These are phyloP conservation scores for Cybosia mesomella DNA, from an alignment of 2,888 invertebrate species.

Conservation along the genomic window DNA sequence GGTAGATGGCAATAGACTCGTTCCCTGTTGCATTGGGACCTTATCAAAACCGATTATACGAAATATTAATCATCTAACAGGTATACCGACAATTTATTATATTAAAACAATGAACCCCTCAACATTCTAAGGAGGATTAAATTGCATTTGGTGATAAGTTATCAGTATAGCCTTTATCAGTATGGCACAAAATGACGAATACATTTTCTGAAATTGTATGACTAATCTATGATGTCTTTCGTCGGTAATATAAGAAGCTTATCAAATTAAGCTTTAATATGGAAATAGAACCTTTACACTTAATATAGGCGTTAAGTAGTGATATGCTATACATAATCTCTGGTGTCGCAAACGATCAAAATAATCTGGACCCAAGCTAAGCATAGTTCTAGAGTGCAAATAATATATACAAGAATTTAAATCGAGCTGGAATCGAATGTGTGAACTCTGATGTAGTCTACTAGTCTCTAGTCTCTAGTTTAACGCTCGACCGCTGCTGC, in stretches of 20 bases:
- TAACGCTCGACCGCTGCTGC: too few species aligned
- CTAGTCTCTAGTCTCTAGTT: too few species aligned
- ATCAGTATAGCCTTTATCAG: constrained; percentile 26
- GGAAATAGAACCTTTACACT: neutral
- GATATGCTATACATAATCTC: too few species aligned
- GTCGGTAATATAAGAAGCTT: too few species aligned
- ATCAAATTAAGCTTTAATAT: neutral
- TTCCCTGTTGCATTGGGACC: too few species aligned
- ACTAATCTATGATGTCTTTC: constrained; percentile 1
- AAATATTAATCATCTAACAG: constrained; percentile 8
- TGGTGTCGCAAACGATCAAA: neutral
- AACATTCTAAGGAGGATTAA: constrained; percentile 27
- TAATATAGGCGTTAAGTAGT: neutral
- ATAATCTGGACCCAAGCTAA: neutral
- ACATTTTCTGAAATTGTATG: constrained; percentile 33
- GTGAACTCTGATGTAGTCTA: too few species aligned
- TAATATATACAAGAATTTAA: too few species aligned
- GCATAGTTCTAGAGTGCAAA: too few species aligned
- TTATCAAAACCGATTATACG: neutral
- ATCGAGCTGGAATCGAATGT: too few species aligned
- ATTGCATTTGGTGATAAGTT: constrained; percentile 27
- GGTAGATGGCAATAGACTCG: too few species aligned
- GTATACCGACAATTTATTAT: constrained; percentile 6
- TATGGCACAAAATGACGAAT: constrained; percentile 27
- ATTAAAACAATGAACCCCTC: constrained; percentile 6